Percentiles rank a stretch among this genome's conserved stretches.
Conservation (phyloP, 2,888 invertebrate species). For the Scaptomyza cyrtandrae region DNA sequence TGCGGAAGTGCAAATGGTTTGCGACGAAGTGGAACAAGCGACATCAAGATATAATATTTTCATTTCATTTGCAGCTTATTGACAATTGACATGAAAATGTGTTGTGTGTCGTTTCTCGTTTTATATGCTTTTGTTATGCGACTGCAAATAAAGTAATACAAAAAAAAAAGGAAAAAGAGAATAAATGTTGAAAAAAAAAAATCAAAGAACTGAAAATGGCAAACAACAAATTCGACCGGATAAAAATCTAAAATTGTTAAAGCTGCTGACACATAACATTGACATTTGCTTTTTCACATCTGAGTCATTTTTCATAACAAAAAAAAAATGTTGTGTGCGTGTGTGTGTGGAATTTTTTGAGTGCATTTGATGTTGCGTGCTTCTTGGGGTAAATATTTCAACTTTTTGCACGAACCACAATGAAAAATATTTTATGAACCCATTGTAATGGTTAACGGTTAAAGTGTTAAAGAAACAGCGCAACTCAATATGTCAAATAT, state of each 20-base stretch:
- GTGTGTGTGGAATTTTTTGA: slow-evolving; percentile 27
- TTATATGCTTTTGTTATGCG: slow-evolving; percentile 76
- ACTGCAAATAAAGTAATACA: slow-evolving; percentile 77
- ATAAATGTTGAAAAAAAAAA: slow-evolving; percentile 25
- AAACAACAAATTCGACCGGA: slow-evolving; percentile 24
- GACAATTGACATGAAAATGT: slow-evolving; percentile 81
- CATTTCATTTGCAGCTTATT: slow-evolving; percentile 82
- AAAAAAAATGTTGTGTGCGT: background rate
- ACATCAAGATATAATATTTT: slow-evolving; percentile 70
- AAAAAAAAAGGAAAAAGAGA: slow-evolving; percentile 43
- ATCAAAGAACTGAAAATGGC: slow-evolving; percentile 25
- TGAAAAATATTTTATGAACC: slow-evolving; percentile 22
- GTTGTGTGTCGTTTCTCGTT: slow-evolving; percentile 17
- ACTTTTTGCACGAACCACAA: slow-evolving; percentile 7
- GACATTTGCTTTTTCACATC: slow-evolving; percentile 40
- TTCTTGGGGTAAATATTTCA: slow-evolving; percentile 6
- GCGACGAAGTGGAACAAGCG: slow-evolving; percentile 43
- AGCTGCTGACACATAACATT: slow-evolving; percentile 53
- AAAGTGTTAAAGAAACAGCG: background rate
- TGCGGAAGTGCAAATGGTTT: slow-evolving; percentile 60
- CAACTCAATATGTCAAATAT: background rate
- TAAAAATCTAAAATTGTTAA: slow-evolving; percentile 50
- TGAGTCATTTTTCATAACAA: slow-evolving; percentile 25
- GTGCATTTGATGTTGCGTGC: slow-evolving; percentile 46
- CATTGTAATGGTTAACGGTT: slow-evolving; percentile 1